Evolutionary conservation across 2,888 invertebrate genomes (phyloP), one percentile per base, ranked within the genome.

Genomic region (Eristalis intricaria): DNA sequence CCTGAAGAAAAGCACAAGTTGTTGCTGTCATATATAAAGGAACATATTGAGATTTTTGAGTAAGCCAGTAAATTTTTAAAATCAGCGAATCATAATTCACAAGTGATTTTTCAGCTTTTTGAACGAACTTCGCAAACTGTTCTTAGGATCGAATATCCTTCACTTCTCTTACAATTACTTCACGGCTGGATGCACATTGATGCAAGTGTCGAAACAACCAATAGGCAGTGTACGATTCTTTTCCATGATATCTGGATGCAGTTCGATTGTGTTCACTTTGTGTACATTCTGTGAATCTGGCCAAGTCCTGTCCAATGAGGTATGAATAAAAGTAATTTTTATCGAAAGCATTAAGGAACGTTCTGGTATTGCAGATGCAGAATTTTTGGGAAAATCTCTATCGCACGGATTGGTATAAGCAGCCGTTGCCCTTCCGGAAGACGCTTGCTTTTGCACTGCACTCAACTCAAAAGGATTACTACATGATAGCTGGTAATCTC

Each of bases 261-360:
- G 58, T 35, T 84, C 84, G 26, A 63, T 66, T 13, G 74, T 74
- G 2, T 84, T 84, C 26, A 43, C 15, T 2, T 19, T 84, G n/a
- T 35, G 78, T 22, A 65, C 78, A 2, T 84, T 58, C 35, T 84
- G 84, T 11, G 84, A 84, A 64, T 68, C 84, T 22, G 84, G 84
- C 3, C 84, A 84, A 19, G 78, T 73, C 1, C n/a, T 84, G 7
- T 43, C 74, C 1, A 22, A 84, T 56, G 84, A 78, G 74, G 84
- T 84, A 61, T 35, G 15, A 11, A 1, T 56, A n/a, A 19, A 3
- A 61, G 1, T 7, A 22, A 40, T 8, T 60, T 7, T 1, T 60
- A 10, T 15, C 23, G 19, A 23, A 56, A 5, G 19, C 8, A 26
- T 2, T 19, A 4, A 29, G 11, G 1, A 11, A 35, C 35, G 35